Conservation (phyloP, 1,140 invertebrate genomes). For the Caligus rogercresseyi region DNA sequence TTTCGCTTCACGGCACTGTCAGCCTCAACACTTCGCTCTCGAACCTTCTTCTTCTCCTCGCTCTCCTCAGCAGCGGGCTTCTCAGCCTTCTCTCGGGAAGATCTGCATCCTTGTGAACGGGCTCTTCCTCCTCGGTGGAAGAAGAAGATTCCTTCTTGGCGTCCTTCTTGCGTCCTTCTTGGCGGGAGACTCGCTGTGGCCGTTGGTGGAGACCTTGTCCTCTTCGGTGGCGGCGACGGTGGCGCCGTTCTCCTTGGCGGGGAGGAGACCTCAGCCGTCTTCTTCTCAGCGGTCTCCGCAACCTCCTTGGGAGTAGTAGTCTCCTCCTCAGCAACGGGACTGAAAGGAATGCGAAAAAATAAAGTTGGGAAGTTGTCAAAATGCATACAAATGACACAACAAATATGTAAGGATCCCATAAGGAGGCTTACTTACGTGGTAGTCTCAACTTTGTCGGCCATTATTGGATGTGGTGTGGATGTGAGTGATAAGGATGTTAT, state of each 20-base stretch:
- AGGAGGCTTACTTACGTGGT: neutral
- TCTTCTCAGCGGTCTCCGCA: neutral
- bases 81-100: neutral
- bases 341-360: neutral
- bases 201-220: conserved; percentile 7
- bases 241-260: conserved; percentile 1
- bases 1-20: conserved; percentile 13
- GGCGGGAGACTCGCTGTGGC: neutral
- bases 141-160: neutral
- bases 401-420: neutral
- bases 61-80: neutral
- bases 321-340: neutral
- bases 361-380: neutral
- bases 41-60: conserved; percentile 11
- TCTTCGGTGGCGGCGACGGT: conserved; percentile 1
- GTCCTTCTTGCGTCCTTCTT: conserved; percentile 3
- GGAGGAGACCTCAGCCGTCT: neutral
- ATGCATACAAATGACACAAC: neutral
- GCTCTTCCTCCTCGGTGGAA: conserved; percentile 4
- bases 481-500: neutral
- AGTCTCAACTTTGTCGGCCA: neutral
- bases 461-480: too few species aligned
- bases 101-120: conserved; percentile 11
- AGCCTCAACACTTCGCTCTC: neutral
- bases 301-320: neutral